Evolutionary conservation across 2,113 vertebrate species (phyloP), one percentile per base, ranked within the genome.

Genomic region (Ictalurus furcatus): DNA sequence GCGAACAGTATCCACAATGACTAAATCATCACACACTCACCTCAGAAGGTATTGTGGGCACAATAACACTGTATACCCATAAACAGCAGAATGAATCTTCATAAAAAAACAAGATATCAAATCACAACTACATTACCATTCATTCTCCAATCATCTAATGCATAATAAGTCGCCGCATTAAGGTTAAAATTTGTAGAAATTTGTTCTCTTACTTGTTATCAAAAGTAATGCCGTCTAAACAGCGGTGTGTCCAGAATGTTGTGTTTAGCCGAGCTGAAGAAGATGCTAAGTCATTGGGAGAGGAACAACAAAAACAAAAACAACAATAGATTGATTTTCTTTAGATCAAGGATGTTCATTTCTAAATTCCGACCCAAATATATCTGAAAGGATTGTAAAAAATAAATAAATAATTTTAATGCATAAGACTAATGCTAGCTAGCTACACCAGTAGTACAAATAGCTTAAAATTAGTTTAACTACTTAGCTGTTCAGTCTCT

Each of bases 1-100:
- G 79, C 0, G 4, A 37, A 82, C 25, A 61, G 7, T 37, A 17
- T 82, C n/a, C 8, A 25, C 11, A 28, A 16, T 82, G 81, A 0
- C 58, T 84, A 84, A 84, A 63, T 40, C 11, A 63, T 28, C 58
- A 44, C 23, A 84, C 81, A 63, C 81, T 84, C 56, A 59, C 81
- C 59, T 44, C 25, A 44, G 34, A 37, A 28, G 21, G 23, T 83
- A 58, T 58, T 82, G 4, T 28, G 63, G 34, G 14, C 34, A 23
- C 11, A 16, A 23, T 13, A 61, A 83, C 11, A 73, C 30, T 8
- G 5, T 73, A 19, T 37, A 34, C 30, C 16, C 30, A 52, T 14
- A 28, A 74, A 76, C 73, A 11, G 7, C 17, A 74, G 44, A 52
- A 79, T n/a, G 25, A 44, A 4, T 76, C 73, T 76, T 8, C 17